Evolutionary conservation across 2,888 invertebrate genomes (phyloP).

Genomic region (Alcis repandata): DNA sequence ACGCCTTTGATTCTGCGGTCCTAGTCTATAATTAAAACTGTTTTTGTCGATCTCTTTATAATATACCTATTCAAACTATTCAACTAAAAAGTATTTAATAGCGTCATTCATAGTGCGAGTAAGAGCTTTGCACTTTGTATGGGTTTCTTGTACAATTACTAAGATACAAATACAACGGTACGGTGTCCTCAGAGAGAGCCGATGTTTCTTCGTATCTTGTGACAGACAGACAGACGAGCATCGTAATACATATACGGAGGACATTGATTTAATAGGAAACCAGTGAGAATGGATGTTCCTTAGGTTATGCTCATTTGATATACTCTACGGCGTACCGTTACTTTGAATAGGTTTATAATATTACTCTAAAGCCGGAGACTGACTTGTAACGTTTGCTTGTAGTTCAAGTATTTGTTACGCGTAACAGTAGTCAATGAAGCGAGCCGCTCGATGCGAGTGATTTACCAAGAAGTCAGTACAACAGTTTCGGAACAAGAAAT

Average conservation of each 20-base stretch:
- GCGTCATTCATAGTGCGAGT: too few relatives aligned
- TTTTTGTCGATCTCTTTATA: conserved; percentile 34
- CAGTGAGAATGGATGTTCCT: conserved; percentile 66
- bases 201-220: conserved; percentile 63
- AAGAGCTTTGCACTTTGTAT: background rate
- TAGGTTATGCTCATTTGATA: conserved; percentile 64
- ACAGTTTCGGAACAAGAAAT: too few relatives aligned
- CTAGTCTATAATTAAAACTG: conserved; percentile 48
- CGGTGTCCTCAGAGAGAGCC: conserved; percentile 45
- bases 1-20: conserved; percentile 73
- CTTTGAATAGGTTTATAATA: conserved; percentile 26
- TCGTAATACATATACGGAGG: conserved; percentile 70
- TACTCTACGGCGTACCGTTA: conserved; percentile 51
- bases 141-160: background rate
- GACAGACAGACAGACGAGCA: conserved; percentile 64
- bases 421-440: too few relatives aligned
- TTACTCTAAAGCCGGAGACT: too few relatives aligned
- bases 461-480: too few relatives aligned
- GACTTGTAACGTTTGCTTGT: too few relatives aligned
- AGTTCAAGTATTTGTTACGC: too few relatives aligned
- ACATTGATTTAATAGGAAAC: conserved; percentile 75
- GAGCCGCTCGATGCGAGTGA: too few relatives aligned
- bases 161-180: conserved; percentile 40
- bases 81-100: too few relatives aligned
- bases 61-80: conserved; percentile 1